phyloP scores from a whole-genome alignment of 2,113 vertebrate genomes.

The Dicerorhinus sumatrensis region DNA sequence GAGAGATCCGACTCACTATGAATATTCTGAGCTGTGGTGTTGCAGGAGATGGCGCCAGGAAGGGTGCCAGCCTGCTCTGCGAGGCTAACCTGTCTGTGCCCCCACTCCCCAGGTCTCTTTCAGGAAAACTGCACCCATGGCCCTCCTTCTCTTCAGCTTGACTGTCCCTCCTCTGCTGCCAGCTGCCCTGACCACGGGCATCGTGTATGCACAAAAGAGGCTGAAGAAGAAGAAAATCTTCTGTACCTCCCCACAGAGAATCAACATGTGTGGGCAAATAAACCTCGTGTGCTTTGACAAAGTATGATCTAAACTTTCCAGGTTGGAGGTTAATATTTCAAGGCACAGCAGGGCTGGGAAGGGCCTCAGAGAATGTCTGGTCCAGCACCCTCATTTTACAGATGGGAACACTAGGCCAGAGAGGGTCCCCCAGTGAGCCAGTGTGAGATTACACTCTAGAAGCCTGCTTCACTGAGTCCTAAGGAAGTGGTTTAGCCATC shows the following conservation, averaged over 20 bases:
- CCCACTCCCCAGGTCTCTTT: slow-evolving; percentile 63
- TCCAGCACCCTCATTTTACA: neutral
- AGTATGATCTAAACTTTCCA: slow-evolving; percentile 68
- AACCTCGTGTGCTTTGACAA: slow-evolving; percentile 90
- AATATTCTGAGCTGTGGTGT: accelerated
- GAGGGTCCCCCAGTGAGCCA: neutral
- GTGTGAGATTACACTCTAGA: neutral
- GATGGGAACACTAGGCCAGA: neutral
- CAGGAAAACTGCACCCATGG: slow-evolving; percentile 65
- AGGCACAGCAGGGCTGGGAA: neutral
- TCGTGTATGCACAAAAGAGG: slow-evolving; percentile 85
- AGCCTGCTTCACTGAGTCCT: neutral
- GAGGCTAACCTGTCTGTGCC: neutral
- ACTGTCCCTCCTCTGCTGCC: slow-evolving; percentile 83
- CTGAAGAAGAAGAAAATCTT: slow-evolving; percentile 86
- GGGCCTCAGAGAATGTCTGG: neutral
- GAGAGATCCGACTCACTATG: neutral
- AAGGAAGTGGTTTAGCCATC: neutral
- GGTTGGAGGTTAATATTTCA: neutral
- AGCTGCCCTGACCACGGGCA: slow-evolving; percentile 85
- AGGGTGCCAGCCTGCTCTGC: neutral
- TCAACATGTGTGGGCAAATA: slow-evolving; percentile 87
- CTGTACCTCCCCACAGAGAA: slow-evolving; percentile 87
- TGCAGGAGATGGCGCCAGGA: neutral
- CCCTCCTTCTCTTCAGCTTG: slow-evolving; percentile 81